Percentiles rank a stretch among this genome's conserved stretches.
These are phyloP conservation scores for Mesorhabditis spiculigera DNA, from an alignment of 2,888 invertebrate species.

Conservation along the genomic window DNA sequence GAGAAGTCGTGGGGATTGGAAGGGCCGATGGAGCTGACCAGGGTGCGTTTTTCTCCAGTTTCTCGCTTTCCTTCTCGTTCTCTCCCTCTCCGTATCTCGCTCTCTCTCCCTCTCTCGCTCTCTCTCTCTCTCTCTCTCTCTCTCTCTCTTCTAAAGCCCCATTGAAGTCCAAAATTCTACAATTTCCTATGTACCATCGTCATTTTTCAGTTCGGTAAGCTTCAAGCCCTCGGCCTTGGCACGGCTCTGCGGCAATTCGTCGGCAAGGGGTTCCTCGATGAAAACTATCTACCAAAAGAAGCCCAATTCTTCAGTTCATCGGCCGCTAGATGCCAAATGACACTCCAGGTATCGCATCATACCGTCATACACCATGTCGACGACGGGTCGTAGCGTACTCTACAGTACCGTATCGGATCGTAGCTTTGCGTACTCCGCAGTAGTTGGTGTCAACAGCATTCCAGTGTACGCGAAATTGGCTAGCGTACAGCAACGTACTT, in stretches of 20 bases:
- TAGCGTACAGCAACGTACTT: no score
- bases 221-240: slow-evolving; percentile 40
- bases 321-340: slow-evolving; percentile 47
- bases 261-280: slow-evolving; percentile 16
- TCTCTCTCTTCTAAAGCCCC: no score
- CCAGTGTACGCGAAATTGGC: no score
- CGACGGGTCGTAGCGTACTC: no score
- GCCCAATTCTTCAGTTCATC: slow-evolving; percentile 39
- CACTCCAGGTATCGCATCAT: slow-evolving; percentile 29
- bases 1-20: slow-evolving; percentile 25
- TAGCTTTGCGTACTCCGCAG: no score
- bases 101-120: no score
- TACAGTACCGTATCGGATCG: no score
- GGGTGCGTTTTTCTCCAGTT: slow-evolving; percentile 7
- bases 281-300: slow-evolving; percentile 30
- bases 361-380: no score
- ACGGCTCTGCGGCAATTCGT: slow-evolving; percentile 32
- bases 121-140: no score
- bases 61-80: no score
- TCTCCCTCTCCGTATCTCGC: no score
- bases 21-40: slow-evolving; percentile 31
- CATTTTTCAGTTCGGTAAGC: slow-evolving; percentile 33
- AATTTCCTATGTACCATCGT: neutral
- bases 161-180: neutral
- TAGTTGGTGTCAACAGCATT: no score